Conservation (phyloP, 2,888 invertebrate species). For the Orgyia antiqua region DNA sequence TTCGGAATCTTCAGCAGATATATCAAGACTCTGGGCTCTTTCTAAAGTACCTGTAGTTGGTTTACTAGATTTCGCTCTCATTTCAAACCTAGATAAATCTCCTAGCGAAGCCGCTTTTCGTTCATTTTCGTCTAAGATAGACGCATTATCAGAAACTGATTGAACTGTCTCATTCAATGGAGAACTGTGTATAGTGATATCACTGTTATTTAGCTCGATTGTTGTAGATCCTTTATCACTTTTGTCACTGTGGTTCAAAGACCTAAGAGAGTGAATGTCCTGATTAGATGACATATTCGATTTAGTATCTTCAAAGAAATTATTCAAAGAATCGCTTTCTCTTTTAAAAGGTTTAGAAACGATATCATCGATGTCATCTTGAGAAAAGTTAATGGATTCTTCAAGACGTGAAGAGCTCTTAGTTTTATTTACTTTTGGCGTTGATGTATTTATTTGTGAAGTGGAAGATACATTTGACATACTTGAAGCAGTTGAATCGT, state of each 20-base stretch:
- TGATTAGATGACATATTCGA: slow-evolving; percentile 69
- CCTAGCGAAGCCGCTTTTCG: slow-evolving; percentile 88
- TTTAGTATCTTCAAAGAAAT: slow-evolving; percentile 65
- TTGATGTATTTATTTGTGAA: slow-evolving; percentile 65
- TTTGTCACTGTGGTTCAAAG: slow-evolving; percentile 67
- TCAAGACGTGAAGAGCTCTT: slow-evolving; percentile 53
- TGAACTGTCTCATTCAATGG: slow-evolving; percentile 72
- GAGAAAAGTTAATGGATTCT: slow-evolving; percentile 65
- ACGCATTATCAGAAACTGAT: slow-evolving; percentile 65
- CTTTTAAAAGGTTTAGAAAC: slow-evolving; percentile 67
- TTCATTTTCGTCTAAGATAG: slow-evolving; percentile 78
- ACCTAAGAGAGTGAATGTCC: slow-evolving; percentile 62
- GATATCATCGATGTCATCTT: slow-evolving; percentile 75
- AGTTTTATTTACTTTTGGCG: slow-evolving; percentile 65
- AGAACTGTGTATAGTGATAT: slow-evolving; percentile 85
- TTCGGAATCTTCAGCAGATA: slow-evolving; percentile 77
- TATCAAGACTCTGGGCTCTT: slow-evolving; percentile 88
- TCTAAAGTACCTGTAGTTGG: slow-evolving; percentile 81
- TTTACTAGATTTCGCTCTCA: slow-evolving; percentile 59
- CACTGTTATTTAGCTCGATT: slow-evolving; percentile 85
- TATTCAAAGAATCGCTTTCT: slow-evolving; percentile 70
- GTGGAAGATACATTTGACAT: slow-evolving; percentile 27
- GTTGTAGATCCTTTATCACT: slow-evolving; percentile 79
- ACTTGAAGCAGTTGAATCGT: slow-evolving; percentile 38
- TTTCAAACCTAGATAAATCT: slow-evolving; percentile 84